Percentiles rank a stretch among this genome's conserved stretches.
Conservation (phyloP, 1,140 invertebrate species). For the Apis florea region DNA sequence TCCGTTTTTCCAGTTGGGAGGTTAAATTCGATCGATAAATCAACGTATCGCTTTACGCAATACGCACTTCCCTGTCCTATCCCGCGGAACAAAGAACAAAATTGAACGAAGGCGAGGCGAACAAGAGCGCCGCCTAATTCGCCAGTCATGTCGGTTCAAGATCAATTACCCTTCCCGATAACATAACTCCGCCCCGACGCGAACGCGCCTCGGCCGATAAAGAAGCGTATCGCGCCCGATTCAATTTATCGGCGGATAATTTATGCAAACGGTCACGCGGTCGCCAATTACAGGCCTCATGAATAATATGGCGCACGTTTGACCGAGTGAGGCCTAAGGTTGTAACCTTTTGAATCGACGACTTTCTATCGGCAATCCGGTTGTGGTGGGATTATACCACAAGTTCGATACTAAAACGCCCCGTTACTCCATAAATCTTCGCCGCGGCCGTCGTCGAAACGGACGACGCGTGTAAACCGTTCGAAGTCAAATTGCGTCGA, state of each 20-base stretch:
- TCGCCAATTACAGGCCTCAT: slow-evolving; percentile 37
- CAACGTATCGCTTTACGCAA: too few species aligned
- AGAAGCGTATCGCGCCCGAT: slow-evolving; percentile 12
- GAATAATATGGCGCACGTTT: slow-evolving; percentile 28
- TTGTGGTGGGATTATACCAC: background rate
- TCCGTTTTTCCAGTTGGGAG: too few species aligned
- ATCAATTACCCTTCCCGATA: background rate
- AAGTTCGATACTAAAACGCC: slow-evolving; percentile 39
- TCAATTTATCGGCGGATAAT: slow-evolving; percentile 40
- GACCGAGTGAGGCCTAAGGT: slow-evolving; percentile 31
- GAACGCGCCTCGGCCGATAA: too few species aligned
- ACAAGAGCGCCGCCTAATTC: background rate
- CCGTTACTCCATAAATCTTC: slow-evolving; percentile 40
- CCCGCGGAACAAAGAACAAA: too few species aligned
- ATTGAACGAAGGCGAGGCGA: background rate
- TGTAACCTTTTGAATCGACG: slow-evolving; percentile 30
- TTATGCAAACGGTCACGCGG: slow-evolving; percentile 44
- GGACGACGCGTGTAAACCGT: slow-evolving; percentile 26
- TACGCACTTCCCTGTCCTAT: too few species aligned
- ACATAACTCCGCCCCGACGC: background rate
- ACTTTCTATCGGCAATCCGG: slow-evolving; percentile 37
- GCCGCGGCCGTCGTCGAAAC: slow-evolving; percentile 32
- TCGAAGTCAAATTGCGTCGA: slow-evolving; percentile 26
- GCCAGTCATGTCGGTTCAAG: background rate
- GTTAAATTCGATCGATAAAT: too few species aligned